Evolutionary conservation across 2,888 invertebrate species (phyloP).

Genomic region (Troides oblongomaculatus): DNA sequence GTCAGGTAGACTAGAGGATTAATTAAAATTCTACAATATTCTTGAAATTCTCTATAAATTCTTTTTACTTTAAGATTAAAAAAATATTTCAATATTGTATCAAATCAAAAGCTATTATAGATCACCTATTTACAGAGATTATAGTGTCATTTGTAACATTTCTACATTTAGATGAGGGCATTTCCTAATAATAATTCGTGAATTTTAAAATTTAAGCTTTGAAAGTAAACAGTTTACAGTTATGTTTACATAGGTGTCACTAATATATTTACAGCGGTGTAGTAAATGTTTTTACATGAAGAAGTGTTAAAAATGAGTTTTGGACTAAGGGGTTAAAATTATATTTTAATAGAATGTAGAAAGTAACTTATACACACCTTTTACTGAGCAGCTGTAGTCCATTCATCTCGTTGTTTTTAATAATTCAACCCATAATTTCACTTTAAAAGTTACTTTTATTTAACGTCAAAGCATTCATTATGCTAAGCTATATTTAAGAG

Average conservation of each 20-base stretch:
- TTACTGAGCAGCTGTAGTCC: constrained; percentile 57
- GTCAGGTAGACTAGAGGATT: too few relatives aligned
- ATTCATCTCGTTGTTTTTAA: constrained; percentile 51
- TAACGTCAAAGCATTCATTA: constrained; percentile 6
- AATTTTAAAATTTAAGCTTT: neutral
- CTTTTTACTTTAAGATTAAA: too few relatives aligned
- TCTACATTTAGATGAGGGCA: too few relatives aligned
- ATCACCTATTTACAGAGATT: too few relatives aligned
- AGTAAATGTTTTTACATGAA: neutral
- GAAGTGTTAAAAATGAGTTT: neutral
- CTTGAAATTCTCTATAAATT: too few relatives aligned
- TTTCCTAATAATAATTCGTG: neutral
- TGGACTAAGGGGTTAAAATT: neutral
- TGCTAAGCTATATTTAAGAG: neutral
- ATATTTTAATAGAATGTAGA: constrained; percentile 4
- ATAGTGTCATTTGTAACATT: too few relatives aligned
- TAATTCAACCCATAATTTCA: constrained; percentile 28
- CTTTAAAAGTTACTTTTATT: constrained; percentile 4
- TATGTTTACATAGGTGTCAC: constrained; percentile 42
- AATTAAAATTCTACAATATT: too few relatives aligned
- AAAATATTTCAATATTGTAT: too few relatives aligned
- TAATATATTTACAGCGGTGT: constrained; percentile 4
- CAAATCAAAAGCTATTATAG: too few relatives aligned
- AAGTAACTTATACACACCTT: constrained; percentile 49
- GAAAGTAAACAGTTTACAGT: neutral